These are phyloP conservation scores for Lophura nycthemera DNA, from an alignment of 2,113 vertebrate genomes.

Conservation along the genomic window DNA sequence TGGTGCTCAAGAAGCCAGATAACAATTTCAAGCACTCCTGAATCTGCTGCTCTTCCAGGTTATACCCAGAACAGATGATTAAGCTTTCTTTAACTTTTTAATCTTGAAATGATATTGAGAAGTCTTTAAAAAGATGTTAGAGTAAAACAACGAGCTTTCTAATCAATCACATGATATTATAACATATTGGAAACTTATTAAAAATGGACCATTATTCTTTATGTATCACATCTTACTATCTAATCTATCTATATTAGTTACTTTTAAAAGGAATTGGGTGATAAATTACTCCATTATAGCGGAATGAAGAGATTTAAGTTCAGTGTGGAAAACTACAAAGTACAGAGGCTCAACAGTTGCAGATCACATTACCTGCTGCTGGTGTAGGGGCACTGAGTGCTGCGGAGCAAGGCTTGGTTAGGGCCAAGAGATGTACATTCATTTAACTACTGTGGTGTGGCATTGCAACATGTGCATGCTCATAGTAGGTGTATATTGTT, in stretches of 20 bases:
- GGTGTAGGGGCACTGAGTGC: background rate
- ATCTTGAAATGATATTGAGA: slow-evolving; percentile 61
- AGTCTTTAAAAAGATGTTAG: slow-evolving; percentile 61
- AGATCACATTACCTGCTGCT: background rate
- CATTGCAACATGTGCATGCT: rapidly evolving
- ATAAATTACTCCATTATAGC: slow-evolving; percentile 77
- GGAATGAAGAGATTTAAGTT: slow-evolving; percentile 69
- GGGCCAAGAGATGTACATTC: rapidly evolving
- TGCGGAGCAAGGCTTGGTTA: background rate
- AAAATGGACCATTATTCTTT: slow-evolving; percentile 60
- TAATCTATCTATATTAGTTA: slow-evolving; percentile 75
- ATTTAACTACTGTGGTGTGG: background rate
- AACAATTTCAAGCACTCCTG: background rate
- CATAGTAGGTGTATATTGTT: background rate
- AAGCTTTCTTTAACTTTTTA: slow-evolving; percentile 63
- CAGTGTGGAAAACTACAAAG: slow-evolving; percentile 28
- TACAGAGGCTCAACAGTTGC: background rate
- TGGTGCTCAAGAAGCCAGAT: background rate
- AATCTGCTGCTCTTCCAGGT: background rate
- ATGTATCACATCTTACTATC: background rate
- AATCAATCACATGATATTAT: slow-evolving; percentile 54
- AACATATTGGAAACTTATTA: slow-evolving; percentile 46
- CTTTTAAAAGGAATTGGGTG: slow-evolving; percentile 66
- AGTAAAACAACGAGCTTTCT: slow-evolving; percentile 50
- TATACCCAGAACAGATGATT: slow-evolving; percentile 44